phyloP scores from a whole-genome alignment of 2,113 vertebrate genomes.

The Chaetodon trifascialis region DNA sequence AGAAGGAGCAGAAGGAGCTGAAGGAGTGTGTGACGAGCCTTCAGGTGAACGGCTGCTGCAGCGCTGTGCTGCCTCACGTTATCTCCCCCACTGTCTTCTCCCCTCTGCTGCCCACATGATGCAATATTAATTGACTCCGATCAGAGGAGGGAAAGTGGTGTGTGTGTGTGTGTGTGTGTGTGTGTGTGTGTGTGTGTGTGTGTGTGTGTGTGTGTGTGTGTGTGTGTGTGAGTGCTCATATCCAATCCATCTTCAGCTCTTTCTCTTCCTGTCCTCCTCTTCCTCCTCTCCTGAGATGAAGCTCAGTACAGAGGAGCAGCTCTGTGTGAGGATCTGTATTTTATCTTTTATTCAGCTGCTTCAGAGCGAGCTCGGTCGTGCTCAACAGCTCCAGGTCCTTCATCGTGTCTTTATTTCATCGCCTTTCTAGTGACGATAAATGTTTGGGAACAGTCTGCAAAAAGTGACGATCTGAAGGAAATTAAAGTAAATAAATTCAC shows the following conservation, averaged over 20 bases:
- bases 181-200: conserved; percentile 4
- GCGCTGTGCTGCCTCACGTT: background rate
- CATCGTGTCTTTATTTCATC: background rate
- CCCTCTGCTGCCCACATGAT: conserved; percentile 44
- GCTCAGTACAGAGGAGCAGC: background rate
- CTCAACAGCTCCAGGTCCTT: too few species aligned
- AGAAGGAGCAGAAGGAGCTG: background rate
- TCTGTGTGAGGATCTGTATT: too few species aligned
- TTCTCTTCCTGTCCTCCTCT: background rate
- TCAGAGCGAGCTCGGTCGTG: too few species aligned
- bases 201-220: background rate
- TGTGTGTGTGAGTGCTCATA: background rate
- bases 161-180: background rate
- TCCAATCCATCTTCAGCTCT: conserved; percentile 23
- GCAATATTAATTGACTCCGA: conserved; percentile 58
- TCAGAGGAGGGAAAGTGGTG: conserved; percentile 33
- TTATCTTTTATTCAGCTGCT: too few species aligned
- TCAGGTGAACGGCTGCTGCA: conserved; percentile 28
- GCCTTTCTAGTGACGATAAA: too few species aligned
- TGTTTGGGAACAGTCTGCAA: too few species aligned
- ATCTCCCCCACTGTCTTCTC: conserved; percentile 28
- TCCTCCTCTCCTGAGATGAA: background rate
- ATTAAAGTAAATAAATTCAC: too few species aligned
- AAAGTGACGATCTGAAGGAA: too few species aligned
- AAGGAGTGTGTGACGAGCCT: background rate